Conservation (phyloP, 2,888 invertebrate genomes). For the Celastrina argiolus region DNA sequence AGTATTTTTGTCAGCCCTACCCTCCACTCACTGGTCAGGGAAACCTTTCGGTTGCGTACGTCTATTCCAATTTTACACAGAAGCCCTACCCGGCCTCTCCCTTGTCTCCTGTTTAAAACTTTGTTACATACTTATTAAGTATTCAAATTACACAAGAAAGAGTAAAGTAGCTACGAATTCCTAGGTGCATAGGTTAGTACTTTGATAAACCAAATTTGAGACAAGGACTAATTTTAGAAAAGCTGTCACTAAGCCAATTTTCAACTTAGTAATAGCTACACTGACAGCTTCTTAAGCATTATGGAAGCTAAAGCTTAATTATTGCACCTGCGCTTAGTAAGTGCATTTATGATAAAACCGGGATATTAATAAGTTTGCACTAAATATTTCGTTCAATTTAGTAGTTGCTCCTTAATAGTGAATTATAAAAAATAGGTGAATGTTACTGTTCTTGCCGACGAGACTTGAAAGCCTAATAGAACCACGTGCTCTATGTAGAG, state of each 20-base stretch:
- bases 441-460: background rate
- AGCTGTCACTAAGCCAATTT: background rate
- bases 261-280: background rate
- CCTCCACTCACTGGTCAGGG: conserved; percentile 46
- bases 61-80: conserved; percentile 54
- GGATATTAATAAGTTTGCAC: background rate
- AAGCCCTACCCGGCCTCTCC: conserved; percentile 50
- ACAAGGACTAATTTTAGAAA: no score
- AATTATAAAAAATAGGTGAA: background rate
- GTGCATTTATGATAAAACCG: conserved; percentile 8
- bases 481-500: background rate
- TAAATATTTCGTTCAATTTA: background rate
- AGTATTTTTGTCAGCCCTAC: conserved; percentile 39
- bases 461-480: conserved; percentile 7
- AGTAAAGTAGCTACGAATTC: background rate
- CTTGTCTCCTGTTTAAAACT: conserved; percentile 17
- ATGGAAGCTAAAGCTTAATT: background rate
- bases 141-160: background rate
- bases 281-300: background rate
- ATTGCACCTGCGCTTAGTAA: conserved; percentile 2
- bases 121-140: background rate
- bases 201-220: background rate
- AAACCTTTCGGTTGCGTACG: conserved; percentile 60
- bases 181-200: no score
- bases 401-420: background rate